Evolutionary conservation across 2,888 invertebrate species (phyloP).

Genomic region (Epistrophella euchroma): DNA sequence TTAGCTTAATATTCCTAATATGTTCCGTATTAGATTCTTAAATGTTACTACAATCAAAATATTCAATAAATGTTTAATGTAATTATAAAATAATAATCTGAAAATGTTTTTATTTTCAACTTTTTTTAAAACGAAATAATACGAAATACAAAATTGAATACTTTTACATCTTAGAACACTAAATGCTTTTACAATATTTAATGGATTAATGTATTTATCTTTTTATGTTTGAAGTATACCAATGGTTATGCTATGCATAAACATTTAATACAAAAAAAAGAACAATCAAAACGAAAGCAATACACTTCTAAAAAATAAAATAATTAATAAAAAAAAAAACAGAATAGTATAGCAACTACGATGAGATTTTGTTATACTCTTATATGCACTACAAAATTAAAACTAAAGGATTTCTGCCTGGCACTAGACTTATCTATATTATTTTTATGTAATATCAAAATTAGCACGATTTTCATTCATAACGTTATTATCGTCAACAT

Average conservation of each 20-base stretch:
- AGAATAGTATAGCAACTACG: slow-evolving; percentile 4
- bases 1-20: slow-evolving; percentile 51
- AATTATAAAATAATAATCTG: slow-evolving; percentile 19
- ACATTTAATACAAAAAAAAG: slow-evolving; percentile 26
- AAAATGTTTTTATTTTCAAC: slow-evolving; percentile 4
- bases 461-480: slow-evolving; percentile 72
- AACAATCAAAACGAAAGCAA: slow-evolving; percentile 17
- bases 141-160: slow-evolving; percentile 64
- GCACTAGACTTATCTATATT: slow-evolving; percentile 20
- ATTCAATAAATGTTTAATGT: slow-evolving; percentile 23
- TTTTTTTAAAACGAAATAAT: slow-evolving; percentile 17
- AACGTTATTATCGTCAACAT: slow-evolving; percentile 68
- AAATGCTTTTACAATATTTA: slow-evolving; percentile 36
- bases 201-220: slow-evolving; percentile 33
- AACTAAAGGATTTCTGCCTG: slow-evolving; percentile 14
- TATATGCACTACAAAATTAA: slow-evolving; percentile 4
- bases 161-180: slow-evolving; percentile 49
- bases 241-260: slow-evolving; percentile 68
- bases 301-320: neutral
- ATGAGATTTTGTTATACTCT: slow-evolving; percentile 22
- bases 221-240: slow-evolving; percentile 41
- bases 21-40: slow-evolving; percentile 43
- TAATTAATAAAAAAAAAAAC: neutral
- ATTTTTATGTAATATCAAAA: slow-evolving; percentile 60
- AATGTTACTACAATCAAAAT: slow-evolving; percentile 20